phyloP scores from a whole-genome alignment of 2,888 invertebrate genomes.

The Operophtera brumata region DNA sequence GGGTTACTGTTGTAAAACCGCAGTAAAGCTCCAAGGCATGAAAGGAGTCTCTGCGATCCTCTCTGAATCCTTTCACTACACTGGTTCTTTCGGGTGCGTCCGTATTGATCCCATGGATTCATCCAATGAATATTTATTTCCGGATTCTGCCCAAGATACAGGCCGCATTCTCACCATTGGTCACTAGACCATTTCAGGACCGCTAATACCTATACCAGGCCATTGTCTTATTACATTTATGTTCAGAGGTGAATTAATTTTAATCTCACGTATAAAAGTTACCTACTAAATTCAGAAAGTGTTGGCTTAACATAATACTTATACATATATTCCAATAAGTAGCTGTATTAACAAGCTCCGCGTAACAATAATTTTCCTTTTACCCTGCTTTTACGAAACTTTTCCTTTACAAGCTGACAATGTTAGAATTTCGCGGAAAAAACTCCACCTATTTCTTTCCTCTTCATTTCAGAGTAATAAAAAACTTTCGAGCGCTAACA shows the following conservation, averaged over 20 bases:
- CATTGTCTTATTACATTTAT: no score
- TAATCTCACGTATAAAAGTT: conserved; percentile 2
- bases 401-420: conserved; percentile 15
- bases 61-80: no score
- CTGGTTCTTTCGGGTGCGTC: no score
- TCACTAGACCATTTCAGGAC: no score
- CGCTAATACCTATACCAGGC: no score
- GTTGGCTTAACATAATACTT: conserved; percentile 4
- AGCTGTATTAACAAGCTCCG: conserved; percentile 16
- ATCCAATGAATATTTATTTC: no score
- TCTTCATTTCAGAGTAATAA: conserved; percentile 6
- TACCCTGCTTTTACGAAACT: conserved; percentile 10
- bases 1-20: no score
- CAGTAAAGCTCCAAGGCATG: no score
- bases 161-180: no score
- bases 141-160: no score
- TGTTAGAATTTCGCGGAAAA: conserved; percentile 18
- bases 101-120: no score
- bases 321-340: conserved; percentile 8
- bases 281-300: conserved; percentile 1
- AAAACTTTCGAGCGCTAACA: background rate
- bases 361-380: conserved; percentile 21
- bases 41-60: no score
- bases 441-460: conserved; percentile 11
- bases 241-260: background rate